Percentiles rank a stretch among this genome's conserved stretches.
Evolutionary conservation across 2,888 invertebrate genomes (phyloP).

Genomic region (Cantharis rustica): DNA sequence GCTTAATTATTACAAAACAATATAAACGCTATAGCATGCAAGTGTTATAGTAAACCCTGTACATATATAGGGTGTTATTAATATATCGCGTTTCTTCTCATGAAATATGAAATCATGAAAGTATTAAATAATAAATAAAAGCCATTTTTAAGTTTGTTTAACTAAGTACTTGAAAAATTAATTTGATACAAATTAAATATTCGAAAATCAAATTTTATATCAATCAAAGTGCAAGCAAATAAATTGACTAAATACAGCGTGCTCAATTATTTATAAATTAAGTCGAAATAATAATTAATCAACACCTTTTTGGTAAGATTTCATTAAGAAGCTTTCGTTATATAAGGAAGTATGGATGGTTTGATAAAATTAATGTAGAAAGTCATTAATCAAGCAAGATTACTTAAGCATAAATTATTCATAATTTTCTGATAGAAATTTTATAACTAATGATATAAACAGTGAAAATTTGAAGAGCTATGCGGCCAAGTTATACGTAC

Average conservation of each 20-base stretch:
- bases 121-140: neutral
- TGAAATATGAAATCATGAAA: neutral
- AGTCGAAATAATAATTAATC: slow-evolving; percentile 2
- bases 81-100: neutral
- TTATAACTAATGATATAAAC: neutral
- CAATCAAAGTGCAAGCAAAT: neutral
- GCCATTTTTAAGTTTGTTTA: no score
- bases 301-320: neutral
- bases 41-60: neutral
- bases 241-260: neutral
- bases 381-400: neutral
- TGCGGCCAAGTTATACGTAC: no score
- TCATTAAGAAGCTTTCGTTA: neutral
- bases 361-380: neutral
- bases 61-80: neutral
- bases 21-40: neutral
- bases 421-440: neutral
- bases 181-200: neutral
- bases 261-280: neutral
- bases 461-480: neutral
- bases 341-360: neutral
- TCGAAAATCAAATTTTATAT: neutral
- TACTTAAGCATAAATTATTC: neutral
- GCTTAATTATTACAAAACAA: slow-evolving; percentile 1
- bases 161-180: neutral